phyloP scores from a whole-genome alignment of 2,888 invertebrate species.

The Diloba caeruleocephala region DNA sequence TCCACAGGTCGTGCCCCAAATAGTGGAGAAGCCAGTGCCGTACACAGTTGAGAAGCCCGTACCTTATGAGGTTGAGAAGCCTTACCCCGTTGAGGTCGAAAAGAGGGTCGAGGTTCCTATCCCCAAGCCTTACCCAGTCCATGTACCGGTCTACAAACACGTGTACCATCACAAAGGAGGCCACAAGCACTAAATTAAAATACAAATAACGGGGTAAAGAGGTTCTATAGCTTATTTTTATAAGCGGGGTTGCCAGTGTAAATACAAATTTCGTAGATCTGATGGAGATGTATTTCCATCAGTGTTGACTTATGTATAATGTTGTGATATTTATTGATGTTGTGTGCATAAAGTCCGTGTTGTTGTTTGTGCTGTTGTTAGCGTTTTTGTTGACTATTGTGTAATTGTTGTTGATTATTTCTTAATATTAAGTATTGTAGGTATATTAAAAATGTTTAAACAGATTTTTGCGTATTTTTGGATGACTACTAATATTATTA shows the following conservation, averaged over 20 bases:
- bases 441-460: slow-evolving; percentile 46
- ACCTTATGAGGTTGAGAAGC: slow-evolving; percentile 92
- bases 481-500: no score
- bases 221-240: slow-evolving; percentile 54
- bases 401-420: slow-evolving; percentile 82
- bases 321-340: slow-evolving; percentile 85
- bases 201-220: slow-evolving; percentile 17
- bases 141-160: slow-evolving; percentile 93
- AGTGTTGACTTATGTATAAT: slow-evolving; percentile 71
- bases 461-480: slow-evolving; percentile 9
- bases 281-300: slow-evolving; percentile 75
- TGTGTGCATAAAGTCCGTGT: slow-evolving; percentile 79
- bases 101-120: slow-evolving; percentile 92
- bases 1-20: slow-evolving; percentile 90
- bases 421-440: slow-evolving; percentile 62
- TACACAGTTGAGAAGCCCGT: slow-evolving; percentile 93
- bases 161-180: slow-evolving; percentile 91
- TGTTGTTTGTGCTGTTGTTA: slow-evolving; percentile 78
- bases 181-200: slow-evolving; percentile 78
- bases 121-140: slow-evolving; percentile 93
- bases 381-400: slow-evolving; percentile 86
- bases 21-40: slow-evolving; percentile 92
- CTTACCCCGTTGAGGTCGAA: slow-evolving; percentile 93
- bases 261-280: slow-evolving; percentile 77
- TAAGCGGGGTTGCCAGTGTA: slow-evolving; percentile 71